Percentiles rank a stretch among this genome's conserved stretches.
Conservation (phyloP, 1,140 invertebrate genomes). For the Drosophila ohnishii region DNA sequence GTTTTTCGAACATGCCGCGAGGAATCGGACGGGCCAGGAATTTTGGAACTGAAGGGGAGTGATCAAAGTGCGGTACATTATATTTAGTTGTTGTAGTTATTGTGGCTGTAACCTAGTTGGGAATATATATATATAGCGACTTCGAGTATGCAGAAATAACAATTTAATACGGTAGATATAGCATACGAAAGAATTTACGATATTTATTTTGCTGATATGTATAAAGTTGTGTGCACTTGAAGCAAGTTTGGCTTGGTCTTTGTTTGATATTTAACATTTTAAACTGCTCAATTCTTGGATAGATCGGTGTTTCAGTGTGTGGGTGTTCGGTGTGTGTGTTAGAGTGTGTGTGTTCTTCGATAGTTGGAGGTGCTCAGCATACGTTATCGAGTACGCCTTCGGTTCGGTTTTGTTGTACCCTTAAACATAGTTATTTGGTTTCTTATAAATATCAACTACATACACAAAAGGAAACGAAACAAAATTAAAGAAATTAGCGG, state of each 20-base stretch:
- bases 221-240: slow-evolving; percentile 64
- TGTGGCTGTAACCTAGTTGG: slow-evolving; percentile 60
- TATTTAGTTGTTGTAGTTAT: slow-evolving; percentile 47
- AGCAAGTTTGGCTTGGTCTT: slow-evolving; percentile 47
- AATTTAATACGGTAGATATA: slow-evolving; percentile 53
- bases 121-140: slow-evolving; percentile 61
- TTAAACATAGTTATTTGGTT: slow-evolving; percentile 46
- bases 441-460: slow-evolving; percentile 60
- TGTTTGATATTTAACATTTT: slow-evolving; percentile 38
- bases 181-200: slow-evolving; percentile 57
- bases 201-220: slow-evolving; percentile 40
- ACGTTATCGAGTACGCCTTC: slow-evolving; percentile 54
- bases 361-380: slow-evolving; percentile 65
- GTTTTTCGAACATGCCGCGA: no score
- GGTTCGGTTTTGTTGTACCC: slow-evolving; percentile 56
- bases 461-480: slow-evolving; percentile 62
- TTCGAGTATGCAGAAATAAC: slow-evolving; percentile 56
- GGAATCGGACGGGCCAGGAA: no score
- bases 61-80: slow-evolving; percentile 71
- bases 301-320: slow-evolving; percentile 41
- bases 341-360: slow-evolving; percentile 45
- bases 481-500: slow-evolving; percentile 52
- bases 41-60: no score
- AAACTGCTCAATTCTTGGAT: slow-evolving; percentile 60
- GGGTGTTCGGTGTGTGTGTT: slow-evolving; percentile 32